A percentile compares a stretch with the other conserved stretches of the same genome.
Conservation (phyloP, 1,140 invertebrate species). For the Drosophila takahashii region DNA sequence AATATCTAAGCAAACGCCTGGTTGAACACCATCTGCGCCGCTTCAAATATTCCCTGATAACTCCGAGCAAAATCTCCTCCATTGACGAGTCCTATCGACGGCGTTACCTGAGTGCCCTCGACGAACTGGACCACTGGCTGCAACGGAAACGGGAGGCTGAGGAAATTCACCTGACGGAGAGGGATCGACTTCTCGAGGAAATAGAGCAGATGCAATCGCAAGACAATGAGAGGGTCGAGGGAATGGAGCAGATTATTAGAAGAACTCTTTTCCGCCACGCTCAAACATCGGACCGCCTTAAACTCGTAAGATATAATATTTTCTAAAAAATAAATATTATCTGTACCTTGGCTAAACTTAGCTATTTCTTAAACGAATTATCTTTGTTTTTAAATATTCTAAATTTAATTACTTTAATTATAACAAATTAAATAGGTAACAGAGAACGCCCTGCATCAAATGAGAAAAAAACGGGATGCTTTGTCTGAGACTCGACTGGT, state of each 20-base stretch:
- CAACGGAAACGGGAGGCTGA: neutral
- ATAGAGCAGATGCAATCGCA: neutral
- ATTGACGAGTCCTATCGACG: neutral
- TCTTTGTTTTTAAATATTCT: neutral
- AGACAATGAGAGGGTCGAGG: neutral
- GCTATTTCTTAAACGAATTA: neutral
- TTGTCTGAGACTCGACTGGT: constrained; percentile 4
- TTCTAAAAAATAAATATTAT: too few species aligned
- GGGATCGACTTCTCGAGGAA: neutral
- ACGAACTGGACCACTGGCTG: constrained; percentile 8
- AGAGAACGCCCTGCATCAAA: neutral
- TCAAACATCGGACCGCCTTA: neutral
- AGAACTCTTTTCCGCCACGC: neutral
- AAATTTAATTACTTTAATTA: neutral
- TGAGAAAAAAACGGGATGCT: constrained; percentile 13
- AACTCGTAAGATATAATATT: neutral
- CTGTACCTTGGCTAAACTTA: neutral
- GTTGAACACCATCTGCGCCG: constrained; percentile 1
- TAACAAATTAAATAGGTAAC: neutral
- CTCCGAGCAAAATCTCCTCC: neutral
- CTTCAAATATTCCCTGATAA: constrained; percentile 10
- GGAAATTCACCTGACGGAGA: neutral
- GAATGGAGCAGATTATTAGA: constrained; percentile 1
- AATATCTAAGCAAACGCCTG: neutral
- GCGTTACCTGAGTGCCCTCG: neutral